Conservation (phyloP, 2,797 vertebrate species). For the Acestrorhynchus altus region DNA sequence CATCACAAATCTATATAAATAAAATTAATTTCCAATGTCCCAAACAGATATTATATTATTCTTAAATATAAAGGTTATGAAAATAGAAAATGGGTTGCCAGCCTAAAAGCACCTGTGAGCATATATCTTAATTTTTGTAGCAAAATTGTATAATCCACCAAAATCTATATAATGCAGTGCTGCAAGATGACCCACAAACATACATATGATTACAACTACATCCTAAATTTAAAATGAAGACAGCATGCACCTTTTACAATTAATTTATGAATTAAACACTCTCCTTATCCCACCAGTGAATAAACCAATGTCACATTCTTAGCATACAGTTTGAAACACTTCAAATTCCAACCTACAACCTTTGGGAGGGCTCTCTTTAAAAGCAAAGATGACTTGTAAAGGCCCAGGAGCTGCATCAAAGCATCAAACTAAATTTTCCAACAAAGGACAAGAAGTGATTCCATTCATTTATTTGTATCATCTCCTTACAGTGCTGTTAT, state of each 20-base stretch:
- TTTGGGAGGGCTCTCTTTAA: neutral
- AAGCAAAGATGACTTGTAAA: too few species aligned
- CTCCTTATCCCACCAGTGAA: neutral
- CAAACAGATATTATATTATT: neutral
- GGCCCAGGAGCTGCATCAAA: too few species aligned
- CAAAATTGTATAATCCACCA: neutral
- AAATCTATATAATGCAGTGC: neutral
- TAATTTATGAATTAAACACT: neutral
- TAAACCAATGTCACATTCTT: neutral
- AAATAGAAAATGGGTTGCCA: too few species aligned
- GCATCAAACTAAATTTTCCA: too few species aligned
- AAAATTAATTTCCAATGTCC: neutral
- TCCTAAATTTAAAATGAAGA: neutral
- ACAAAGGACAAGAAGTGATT: neutral
- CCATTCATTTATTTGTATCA: neutral
- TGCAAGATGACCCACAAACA: neutral
- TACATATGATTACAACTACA: neutral
- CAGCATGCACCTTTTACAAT: neutral
- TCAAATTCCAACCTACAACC: neutral
- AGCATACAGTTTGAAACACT: neutral
- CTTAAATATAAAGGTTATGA: neutral
- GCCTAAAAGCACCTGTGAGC: neutral
- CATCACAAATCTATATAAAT: constrained; percentile 4
- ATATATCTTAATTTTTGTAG: neutral
- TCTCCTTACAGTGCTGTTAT: neutral